Evolutionary conservation across 2,888 invertebrate species (phyloP).

Genomic region (Petrophora chlorosata): DNA sequence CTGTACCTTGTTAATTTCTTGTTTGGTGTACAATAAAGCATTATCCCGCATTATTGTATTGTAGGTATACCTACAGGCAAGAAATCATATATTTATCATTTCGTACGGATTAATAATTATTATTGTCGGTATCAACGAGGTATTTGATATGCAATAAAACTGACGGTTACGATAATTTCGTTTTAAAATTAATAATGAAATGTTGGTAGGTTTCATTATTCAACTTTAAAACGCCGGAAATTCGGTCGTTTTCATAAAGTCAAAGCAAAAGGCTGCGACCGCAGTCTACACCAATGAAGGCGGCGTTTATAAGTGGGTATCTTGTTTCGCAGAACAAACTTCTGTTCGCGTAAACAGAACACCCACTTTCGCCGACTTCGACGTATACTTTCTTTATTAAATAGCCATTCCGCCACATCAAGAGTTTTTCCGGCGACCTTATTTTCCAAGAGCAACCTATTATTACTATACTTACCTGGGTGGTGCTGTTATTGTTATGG

Average conservation of each 20-base stretch:
- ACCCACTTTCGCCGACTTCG: constrained; percentile 45
- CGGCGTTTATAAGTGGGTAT: constrained; percentile 32
- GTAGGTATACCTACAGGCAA: too few relatives aligned
- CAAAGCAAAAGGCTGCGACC: constrained; percentile 11
- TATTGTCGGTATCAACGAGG: too few relatives aligned
- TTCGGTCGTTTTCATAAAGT: background rate
- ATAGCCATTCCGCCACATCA: constrained; percentile 51
- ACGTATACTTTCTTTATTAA: constrained; percentile 54
- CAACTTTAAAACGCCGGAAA: background rate
- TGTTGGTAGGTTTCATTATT: background rate
- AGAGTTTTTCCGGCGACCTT: constrained; percentile 50
- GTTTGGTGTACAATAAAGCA: too few relatives aligned
- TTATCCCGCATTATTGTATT: too few relatives aligned
- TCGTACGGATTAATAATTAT: too few relatives aligned
- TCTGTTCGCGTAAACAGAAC: constrained; percentile 45
- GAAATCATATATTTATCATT: too few relatives aligned
- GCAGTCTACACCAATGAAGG: constrained; percentile 25
- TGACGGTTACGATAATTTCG: too few relatives aligned
- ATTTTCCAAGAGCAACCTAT: constrained; percentile 45
- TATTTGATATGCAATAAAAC: too few relatives aligned
- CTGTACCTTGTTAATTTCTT: too few relatives aligned
- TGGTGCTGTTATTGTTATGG: too few relatives aligned
- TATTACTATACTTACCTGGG: too few relatives aligned
- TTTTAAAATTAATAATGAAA: too few relatives aligned
- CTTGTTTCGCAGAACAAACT: constrained; percentile 39